Base-by-base conservation (phyloP, 1,140 invertebrate genomes). In the Eulimnadia texana region DNA sequence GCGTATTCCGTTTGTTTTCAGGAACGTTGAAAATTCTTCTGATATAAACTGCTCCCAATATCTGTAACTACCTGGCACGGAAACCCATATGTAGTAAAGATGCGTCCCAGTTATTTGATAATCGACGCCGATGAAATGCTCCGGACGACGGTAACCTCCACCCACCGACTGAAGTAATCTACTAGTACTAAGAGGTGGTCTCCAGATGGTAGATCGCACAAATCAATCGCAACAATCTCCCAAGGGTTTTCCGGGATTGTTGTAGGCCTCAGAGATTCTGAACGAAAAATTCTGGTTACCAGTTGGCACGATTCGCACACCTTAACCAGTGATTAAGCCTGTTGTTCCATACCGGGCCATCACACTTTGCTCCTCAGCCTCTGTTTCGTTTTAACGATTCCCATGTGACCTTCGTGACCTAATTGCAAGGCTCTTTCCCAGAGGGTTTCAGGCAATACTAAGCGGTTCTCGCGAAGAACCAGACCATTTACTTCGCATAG, bases 311-410 rank as follows among this genome's bases (percentile, higher is more conserved):
- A 62, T 11, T 69, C 58, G 58, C 69, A 71, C 3, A 20, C 33
- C 60, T 64, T 66, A 19, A 67, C 56, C 42, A 47, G 19, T 9
- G 63, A 19, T 61, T 70, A 67, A 13, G 69, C 68, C 19, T 62
- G 11, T 53, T 61, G 59, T 56, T 71, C 70, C 10, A 71, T 66
- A 13, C 64, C 61, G 23, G 68, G 69, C 56, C 68, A 72, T 67
- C 68, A 72, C 3, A 71, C 68, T 54, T 69, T 71, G 58, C 67
- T 64, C 25, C 68, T 51, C 2, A 71, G 50, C 10, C 70, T 61
- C 50, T 65, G 61, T 62, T 70, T 71, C 10, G 66, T 70, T 57
- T 66, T 66, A 3, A 68, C 63, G 13, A 68, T 66, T 0, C 56
- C 64, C 29, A 23, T 55, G 28, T 65, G 64, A 25, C 63, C 55